Evolutionary conservation across 2,797 vertebrate genomes (phyloP), one percentile per base, ranked within the genome.

Genomic region (Thamnophis elegans): DNA sequence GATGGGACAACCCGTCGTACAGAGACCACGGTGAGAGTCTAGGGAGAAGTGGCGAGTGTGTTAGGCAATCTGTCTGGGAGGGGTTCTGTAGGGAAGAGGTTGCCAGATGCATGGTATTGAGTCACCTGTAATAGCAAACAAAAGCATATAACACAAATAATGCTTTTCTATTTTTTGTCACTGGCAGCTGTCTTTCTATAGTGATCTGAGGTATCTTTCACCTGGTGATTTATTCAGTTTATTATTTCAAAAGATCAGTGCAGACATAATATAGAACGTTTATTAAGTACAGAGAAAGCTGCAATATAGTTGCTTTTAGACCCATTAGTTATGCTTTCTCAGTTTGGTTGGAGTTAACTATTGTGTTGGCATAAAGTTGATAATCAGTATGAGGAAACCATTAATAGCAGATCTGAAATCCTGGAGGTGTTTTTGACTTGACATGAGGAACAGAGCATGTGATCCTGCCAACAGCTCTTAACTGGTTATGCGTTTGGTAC

Each of bases 1-100:
- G 99, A 99, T 60, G 99, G 99, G 54, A 98, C 98, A 58, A 99
- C 98, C 0, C 98, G 98, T 62, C 99, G 98, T 92, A 99, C 99
- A 2, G 99, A 99, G 97, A 99, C 98, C 87, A 98, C 98, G 94
- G 99, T 99, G 98, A 0, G 1, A 88, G 11, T 16, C 65, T 87
- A 51, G 51, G 55, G 20, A 26, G 13, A 87, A 13, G 4, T 36
- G 42, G 32, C 1, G 16, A 25, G 22, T 10, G 2, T 42, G 1
- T 78, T 47, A 1, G 25, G 25, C 26, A 89, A 89, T 13, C 0
- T 89, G 10, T 6, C 73, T 3, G 14, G 42, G 42, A 26, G 3
- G 16, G 55, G 53, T 51, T 65, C 86, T 32, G 32, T 73, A 32
- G 56, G 56, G 32, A 88, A 62, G 53, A 36, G 28, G 58, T 65